phyloP scores from a whole-genome alignment of 2,113 vertebrate species.

The Saguinus imperator region DNA sequence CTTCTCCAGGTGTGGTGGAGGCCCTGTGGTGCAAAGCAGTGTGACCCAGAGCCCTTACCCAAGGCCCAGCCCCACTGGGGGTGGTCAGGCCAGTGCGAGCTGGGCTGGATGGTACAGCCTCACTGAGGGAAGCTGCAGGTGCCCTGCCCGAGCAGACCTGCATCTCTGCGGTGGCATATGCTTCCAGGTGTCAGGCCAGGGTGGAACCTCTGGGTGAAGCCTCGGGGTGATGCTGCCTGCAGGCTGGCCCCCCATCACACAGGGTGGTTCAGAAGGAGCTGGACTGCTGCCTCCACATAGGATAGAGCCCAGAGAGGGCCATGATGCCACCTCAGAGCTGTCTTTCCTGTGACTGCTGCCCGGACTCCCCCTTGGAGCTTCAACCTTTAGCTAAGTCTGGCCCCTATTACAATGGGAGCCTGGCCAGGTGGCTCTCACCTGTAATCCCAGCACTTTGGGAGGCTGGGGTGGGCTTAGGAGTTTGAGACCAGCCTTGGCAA shows the following conservation, averaged over 20 bases:
- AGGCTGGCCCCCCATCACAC: background rate
- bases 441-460: no score
- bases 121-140: background rate
- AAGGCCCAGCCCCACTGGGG: background rate
- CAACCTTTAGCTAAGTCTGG: background rate
- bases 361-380: rapidly evolving
- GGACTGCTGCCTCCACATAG: background rate
- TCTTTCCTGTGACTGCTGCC: background rate
- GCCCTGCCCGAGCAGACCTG: background rate
- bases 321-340: background rate
- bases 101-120: rapidly evolving
- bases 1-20: background rate
- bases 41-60: background rate
- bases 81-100: background rate
- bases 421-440: no score
- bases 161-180: no score
- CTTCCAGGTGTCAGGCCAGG: background rate
- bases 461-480: no score
- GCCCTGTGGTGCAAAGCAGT: background rate
- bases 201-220: background rate
- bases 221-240: rapidly evolving
- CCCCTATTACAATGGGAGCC: background rate
- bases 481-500: no score
- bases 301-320: background rate
- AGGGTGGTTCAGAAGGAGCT: no score